A percentile compares a stretch with the other conserved stretches of the same genome.
Conservation (phyloP, 2,113 vertebrate genomes). For the Zapus hudsonius region DNA sequence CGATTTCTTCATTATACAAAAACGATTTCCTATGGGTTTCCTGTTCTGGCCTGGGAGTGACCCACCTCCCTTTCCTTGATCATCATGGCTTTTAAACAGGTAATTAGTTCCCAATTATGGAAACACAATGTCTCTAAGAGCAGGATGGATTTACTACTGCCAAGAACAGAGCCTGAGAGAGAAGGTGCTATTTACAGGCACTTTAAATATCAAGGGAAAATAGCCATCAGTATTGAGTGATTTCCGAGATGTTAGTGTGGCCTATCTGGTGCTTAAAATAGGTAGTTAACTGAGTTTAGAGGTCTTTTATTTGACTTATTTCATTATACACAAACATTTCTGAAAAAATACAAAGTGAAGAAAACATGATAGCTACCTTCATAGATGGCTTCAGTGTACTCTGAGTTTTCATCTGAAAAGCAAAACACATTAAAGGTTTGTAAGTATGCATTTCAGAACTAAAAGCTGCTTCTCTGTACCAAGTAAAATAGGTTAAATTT, state of each 20-base stretch:
- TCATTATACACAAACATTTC: slow-evolving; percentile 69
- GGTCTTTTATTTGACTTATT: slow-evolving; percentile 74
- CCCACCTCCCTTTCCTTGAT: slow-evolving; percentile 53
- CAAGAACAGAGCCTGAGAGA: slow-evolving; percentile 68
- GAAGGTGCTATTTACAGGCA: slow-evolving; percentile 65
- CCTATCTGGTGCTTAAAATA: slow-evolving; percentile 50
- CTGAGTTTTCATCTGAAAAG: slow-evolving; percentile 85
- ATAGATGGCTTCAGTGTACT: slow-evolving; percentile 88
- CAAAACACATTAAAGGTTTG: slow-evolving; percentile 75
- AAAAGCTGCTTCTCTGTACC: slow-evolving; percentile 26
- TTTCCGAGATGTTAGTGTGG: slow-evolving; percentile 62
- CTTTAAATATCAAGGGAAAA: slow-evolving; percentile 63
- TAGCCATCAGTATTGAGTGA: slow-evolving; percentile 70
- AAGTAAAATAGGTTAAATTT: slow-evolving; percentile 42
- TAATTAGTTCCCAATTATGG: slow-evolving; percentile 76
- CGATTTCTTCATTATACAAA: not conserved
- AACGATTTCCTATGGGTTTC: slow-evolving; percentile 53
- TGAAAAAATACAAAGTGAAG: slow-evolving; percentile 77
- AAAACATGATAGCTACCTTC: slow-evolving; percentile 85
- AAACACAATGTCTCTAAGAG: slow-evolving; percentile 63
- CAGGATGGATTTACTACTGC: slow-evolving; percentile 74
- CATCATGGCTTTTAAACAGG: slow-evolving; percentile 71
- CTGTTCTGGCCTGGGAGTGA: slow-evolving; percentile 52
- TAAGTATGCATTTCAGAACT: slow-evolving; percentile 58
- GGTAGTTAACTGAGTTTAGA: slow-evolving; percentile 75